Evolutionary conservation across 2,113 vertebrate species (phyloP), one percentile per base, ranked within the genome.

Genomic region (Tetraodon nigroviridis): DNA sequence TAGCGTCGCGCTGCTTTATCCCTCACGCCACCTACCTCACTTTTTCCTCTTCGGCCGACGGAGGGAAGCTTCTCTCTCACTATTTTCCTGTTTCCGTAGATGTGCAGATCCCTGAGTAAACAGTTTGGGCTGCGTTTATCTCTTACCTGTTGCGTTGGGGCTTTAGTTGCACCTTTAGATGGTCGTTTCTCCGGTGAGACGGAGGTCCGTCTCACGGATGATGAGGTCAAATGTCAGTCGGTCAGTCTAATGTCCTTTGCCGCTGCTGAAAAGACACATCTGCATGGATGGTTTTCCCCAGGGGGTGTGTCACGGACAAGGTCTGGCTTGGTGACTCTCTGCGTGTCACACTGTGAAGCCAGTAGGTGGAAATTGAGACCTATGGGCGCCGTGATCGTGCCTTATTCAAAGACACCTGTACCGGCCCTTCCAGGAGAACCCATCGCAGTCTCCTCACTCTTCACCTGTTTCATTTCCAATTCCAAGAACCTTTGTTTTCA

Each of bases 401-500:
- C 64, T 83, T 79, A 80, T 84, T 80, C 71, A 71, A 22, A 67
- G 76, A 77, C 76, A 81, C 55, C 70, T 75, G 53, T 61, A 71
- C 76, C 70, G 64, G 64, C 24, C 60, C 22, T 65, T 73, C 72
- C 56, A 47, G 47, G 51, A 68, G 58, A 64, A 42, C 14, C 46
- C 46, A 62, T 58, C 41, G 51, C 52, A 41, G 53, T 62, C 64
- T 61, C 46, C 37, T 78, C 44, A 41, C 8, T 12, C 48, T 24
- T 40, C 41, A 44, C n/a, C 64, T 61, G 51, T 46, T n/a, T 76
- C 65, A 67, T 81, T 69, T 69, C 42, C 1, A 46, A 58, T 50
- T 56, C 55, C 29, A 48, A 0, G 10, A 53, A 44, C 16, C 20
- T 70, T 70, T 32, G 1, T 45, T 51, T 51, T 37, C 51, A 12